These are phyloP conservation scores for Drosophila mojavensis DNA, from an alignment of 1,140 invertebrate genomes.

Conservation along the genomic window DNA sequence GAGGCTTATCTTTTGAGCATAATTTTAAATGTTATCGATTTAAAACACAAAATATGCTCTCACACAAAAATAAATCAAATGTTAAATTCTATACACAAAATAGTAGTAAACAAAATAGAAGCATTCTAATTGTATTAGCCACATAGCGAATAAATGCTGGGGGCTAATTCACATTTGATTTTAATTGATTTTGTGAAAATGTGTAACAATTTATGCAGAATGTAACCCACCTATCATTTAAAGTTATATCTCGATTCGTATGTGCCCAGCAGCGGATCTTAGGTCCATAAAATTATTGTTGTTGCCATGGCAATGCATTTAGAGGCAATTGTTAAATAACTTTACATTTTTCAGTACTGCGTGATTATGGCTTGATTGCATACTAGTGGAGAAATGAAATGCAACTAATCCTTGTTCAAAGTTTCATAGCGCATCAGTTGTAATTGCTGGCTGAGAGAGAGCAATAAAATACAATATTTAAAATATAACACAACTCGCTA, in stretches of 20 bases:
- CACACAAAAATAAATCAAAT: not conserved
- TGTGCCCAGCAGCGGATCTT: not conserved
- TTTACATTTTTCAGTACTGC: conserved; percentile 18
- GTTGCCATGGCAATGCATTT: conserved; percentile 38
- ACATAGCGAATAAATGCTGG: conserved; percentile 12
- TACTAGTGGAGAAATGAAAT: conserved; percentile 14
- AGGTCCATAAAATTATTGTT: conserved; percentile 8
- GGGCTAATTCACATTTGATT: conserved; percentile 45
- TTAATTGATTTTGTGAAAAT: conserved; percentile 68
- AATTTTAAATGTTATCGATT: too few species aligned
- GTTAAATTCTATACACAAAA: not conserved
- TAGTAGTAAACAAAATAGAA: not conserved
- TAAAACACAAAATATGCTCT: too few species aligned
- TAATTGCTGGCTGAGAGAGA: too few species aligned
- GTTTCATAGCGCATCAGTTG: conserved; percentile 5
- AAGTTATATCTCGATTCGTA: conserved; percentile 11
- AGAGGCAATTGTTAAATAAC: conserved; percentile 46
- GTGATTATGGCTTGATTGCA: conserved; percentile 3
- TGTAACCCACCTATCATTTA: conserved; percentile 31
- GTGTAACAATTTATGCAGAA: conserved; percentile 26
- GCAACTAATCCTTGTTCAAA: not conserved
- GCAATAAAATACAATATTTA: too few species aligned
- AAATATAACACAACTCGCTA: too few species aligned
- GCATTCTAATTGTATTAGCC: not conserved
- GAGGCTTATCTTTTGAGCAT: too few species aligned